Evolutionary conservation across 2,113 vertebrate species (phyloP).

Genomic region (Ancistrus triradiatus): DNA sequence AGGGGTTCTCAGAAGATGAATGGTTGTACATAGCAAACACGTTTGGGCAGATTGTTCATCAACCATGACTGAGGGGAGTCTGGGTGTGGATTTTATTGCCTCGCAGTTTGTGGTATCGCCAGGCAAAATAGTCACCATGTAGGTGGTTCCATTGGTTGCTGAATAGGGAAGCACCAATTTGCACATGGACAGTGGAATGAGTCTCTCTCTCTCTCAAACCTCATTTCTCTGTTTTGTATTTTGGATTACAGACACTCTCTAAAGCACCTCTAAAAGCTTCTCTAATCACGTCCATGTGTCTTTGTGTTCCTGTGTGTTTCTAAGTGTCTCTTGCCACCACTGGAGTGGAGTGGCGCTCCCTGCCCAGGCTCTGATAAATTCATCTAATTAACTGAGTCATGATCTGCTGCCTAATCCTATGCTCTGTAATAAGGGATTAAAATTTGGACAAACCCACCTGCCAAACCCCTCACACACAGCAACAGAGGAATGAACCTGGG

Average conservation of each 20-base stretch:
- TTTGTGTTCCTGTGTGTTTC: too few species aligned
- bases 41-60: too few species aligned
- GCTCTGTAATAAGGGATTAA: conserved; percentile 77
- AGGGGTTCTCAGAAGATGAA: too few species aligned
- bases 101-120: too few species aligned
- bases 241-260: neutral
- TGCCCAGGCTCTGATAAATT: conserved; percentile 73
- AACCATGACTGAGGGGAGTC: too few species aligned
- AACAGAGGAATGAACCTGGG: too few species aligned
- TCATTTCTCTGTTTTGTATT: neutral
- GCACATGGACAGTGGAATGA: neutral
- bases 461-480: too few species aligned
- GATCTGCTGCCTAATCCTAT: conserved; percentile 75
- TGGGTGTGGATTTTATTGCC: too few species aligned
- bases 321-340: conserved; percentile 37
- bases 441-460: conserved; percentile 62
- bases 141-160: too few species aligned
- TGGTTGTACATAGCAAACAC: too few species aligned
- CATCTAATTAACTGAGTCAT: conserved; percentile 77
- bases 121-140: too few species aligned
- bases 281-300: neutral
- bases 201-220: neutral
- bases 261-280: neutral
- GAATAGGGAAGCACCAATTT: too few species aligned
- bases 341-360: conserved; percentile 56